Evolutionary conservation across 2,888 invertebrate species (phyloP), one percentile per base, ranked within the genome.

Genomic region (Microdon myrmicae): DNA sequence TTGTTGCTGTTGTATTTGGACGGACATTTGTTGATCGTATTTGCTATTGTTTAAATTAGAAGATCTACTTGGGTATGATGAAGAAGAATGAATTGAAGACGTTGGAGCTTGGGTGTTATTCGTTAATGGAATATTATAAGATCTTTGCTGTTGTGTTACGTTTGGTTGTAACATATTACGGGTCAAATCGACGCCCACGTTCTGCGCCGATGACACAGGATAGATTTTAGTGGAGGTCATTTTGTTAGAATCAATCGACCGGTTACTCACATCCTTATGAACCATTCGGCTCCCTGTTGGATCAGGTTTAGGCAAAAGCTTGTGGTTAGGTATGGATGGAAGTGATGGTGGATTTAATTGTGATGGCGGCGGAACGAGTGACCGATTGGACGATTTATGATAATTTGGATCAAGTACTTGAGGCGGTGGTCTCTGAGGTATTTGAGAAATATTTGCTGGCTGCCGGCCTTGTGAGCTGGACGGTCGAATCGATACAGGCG

Each of bases 351-450:
- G 53, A 60, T 64, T 69, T 2, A 68, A 14, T 22, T 61, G 68
- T 19, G 68, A 16, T 13, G 61, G 72, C 3, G 71, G 53, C 7
- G 70, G 69, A 38, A 64, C 39, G 14, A 49, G 53, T 8, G 67
- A 41, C 26, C 70, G 34, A 34, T 43, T 67, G 16, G 64, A 64
- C 5, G 77, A 69, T 32, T 79, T 79, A 44, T 79, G 78, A 48
- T 77, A 78, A 60, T 74, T 77, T 32, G 74, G 71, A 37, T 73
- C 73, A 19, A 70, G 69, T 1, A 59, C 31, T 49, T 70, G 70
- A 1, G 60, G 48, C 4, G 64, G 45, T 29, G 67, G 60, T 45
- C 66, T 39, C 38, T 68, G 68, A 17, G 68, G 54, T 38, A 55
- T 39, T 51, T 59, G 59, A 2, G 66, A 37, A 10, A 66, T 48